Conservation (phyloP, 1,140 invertebrate genomes). For the Lucilia cuprina region DNA sequence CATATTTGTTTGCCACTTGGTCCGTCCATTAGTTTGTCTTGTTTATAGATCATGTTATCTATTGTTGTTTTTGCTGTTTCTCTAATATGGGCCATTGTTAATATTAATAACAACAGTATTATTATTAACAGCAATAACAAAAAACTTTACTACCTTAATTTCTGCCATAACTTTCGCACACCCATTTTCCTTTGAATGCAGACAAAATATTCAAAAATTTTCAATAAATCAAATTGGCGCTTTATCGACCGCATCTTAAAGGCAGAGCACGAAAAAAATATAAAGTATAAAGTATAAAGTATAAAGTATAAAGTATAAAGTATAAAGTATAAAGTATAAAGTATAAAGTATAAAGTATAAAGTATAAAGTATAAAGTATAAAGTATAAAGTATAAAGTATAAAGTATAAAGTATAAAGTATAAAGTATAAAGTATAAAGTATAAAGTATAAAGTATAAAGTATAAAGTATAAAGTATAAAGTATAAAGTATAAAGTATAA, state of each 20-base stretch:
- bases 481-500: too few species aligned
- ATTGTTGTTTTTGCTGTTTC: neutral
- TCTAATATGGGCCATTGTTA: neutral
- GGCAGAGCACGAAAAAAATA: neutral
- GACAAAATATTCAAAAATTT: slow-evolving; percentile 11
- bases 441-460: too few species aligned
- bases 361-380: too few species aligned
- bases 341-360: too few species aligned
- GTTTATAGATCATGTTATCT: neutral
- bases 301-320: too few species aligned
- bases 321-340: too few species aligned
- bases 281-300: too few species aligned
- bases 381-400: too few species aligned
- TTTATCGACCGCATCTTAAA: slow-evolving; percentile 27
- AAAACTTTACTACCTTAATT: neutral
- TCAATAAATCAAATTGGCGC: slow-evolving; percentile 29
- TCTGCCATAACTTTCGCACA: slow-evolving; percentile 24
- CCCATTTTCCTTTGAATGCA: neutral
- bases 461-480: too few species aligned
- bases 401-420: too few species aligned
- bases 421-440: too few species aligned
- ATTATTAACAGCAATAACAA: neutral
- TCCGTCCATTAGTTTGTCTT: neutral
- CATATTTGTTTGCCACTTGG: too few species aligned
- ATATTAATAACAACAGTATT: neutral